Conservation (phyloP, 2,888 invertebrate species). For the Andrena haemorrhoa region DNA sequence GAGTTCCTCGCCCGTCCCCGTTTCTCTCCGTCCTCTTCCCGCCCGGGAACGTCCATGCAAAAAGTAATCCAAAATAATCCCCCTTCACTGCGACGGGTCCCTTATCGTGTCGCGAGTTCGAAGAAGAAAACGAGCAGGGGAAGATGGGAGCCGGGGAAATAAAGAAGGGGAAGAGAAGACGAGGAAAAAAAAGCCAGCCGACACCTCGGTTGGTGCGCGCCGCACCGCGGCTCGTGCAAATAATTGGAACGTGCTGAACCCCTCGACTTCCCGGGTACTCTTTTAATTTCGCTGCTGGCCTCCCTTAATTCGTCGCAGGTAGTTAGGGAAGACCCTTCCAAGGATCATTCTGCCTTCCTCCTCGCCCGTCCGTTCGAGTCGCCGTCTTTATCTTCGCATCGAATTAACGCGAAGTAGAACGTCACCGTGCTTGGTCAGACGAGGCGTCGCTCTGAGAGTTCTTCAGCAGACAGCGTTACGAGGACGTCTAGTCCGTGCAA, state of each 20-base stretch:
- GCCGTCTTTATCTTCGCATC: slow-evolving; percentile 62
- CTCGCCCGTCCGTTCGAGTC: neutral
- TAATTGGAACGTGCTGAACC: slow-evolving; percentile 77
- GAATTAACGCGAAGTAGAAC: slow-evolving; percentile 66
- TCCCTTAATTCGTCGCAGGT: slow-evolving; percentile 77
- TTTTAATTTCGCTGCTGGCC: slow-evolving; percentile 76
- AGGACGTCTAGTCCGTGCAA: neutral
- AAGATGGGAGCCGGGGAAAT: slow-evolving; percentile 41
- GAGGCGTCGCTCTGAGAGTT: slow-evolving; percentile 27
- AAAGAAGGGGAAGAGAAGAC: slow-evolving; percentile 44
- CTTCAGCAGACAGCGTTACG: slow-evolving; percentile 25
- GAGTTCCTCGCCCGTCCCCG: slow-evolving; percentile 67
- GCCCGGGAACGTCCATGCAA: slow-evolving; percentile 57
- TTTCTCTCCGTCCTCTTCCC: slow-evolving; percentile 15
- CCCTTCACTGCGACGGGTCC: slow-evolving; percentile 55
- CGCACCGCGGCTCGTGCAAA: slow-evolving; percentile 68
- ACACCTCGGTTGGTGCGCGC: slow-evolving; percentile 60
- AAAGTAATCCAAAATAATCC: slow-evolving; percentile 78
- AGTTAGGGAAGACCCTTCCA: slow-evolving; percentile 70
- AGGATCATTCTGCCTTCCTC: slow-evolving; percentile 34
- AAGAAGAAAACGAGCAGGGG: slow-evolving; percentile 55
- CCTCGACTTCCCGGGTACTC: slow-evolving; percentile 71
- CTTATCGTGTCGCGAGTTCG: slow-evolving; percentile 60
- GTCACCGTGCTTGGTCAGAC: slow-evolving; percentile 48
- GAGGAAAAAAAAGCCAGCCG: slow-evolving; percentile 48